A percentile compares a stretch with the other conserved stretches of the same genome.
phyloP scores from a whole-genome alignment of 1,140 invertebrate species.

The Paracyclopina nana region DNA sequence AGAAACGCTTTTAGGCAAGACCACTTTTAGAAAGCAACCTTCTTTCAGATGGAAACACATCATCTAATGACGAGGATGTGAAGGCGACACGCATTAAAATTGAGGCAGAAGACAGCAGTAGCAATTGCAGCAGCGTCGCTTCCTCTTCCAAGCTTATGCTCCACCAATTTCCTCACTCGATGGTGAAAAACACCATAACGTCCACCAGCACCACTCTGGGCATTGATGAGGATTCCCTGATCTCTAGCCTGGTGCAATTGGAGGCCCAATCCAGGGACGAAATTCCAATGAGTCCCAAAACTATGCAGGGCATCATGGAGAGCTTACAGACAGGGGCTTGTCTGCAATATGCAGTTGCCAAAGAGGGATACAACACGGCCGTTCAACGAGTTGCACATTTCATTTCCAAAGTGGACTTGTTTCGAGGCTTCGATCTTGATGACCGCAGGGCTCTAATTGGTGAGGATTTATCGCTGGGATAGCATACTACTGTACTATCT shows the following conservation, averaged over 20 bases:
- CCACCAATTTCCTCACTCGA: not conserved
- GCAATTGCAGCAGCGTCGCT: not conserved
- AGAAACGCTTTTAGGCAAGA: too few relatives aligned
- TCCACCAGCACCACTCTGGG: not conserved
- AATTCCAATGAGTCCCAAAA: conserved; percentile 6
- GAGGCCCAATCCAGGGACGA: not conserved
- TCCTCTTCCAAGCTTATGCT: not conserved
- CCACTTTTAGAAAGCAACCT: too few relatives aligned
- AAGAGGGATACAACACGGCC: not conserved
- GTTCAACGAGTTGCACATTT: not conserved
- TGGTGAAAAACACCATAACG: not conserved
- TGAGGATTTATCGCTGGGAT: too few relatives aligned
- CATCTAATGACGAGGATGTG: not conserved
- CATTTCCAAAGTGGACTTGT: conserved; percentile 6
- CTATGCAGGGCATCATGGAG: not conserved
- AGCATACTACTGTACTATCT: too few relatives aligned
- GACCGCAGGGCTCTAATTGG: too few relatives aligned
- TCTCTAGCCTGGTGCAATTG: not conserved
- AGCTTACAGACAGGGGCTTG: not conserved
- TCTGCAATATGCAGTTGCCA: not conserved
- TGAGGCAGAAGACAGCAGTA: not conserved
- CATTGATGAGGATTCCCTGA: not conserved
- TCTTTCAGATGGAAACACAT: too few relatives aligned
- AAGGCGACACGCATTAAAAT: not conserved
- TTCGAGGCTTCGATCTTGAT: too few relatives aligned